Evolutionary conservation across 2,113 vertebrate species (phyloP), one percentile per base, ranked within the genome.

Genomic region (Lethenteron reissneri): DNA sequence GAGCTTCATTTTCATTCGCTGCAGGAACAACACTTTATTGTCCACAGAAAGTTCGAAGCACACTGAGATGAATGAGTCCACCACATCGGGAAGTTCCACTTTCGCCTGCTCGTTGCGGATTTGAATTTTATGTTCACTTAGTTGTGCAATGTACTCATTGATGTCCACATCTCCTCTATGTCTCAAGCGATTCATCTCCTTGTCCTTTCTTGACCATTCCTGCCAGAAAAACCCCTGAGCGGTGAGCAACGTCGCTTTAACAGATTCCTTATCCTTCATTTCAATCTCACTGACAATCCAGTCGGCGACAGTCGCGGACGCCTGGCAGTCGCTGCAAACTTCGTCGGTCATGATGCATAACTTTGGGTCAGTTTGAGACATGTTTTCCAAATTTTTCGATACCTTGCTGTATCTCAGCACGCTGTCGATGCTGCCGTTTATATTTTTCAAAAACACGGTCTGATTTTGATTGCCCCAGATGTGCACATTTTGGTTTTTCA

Each of bases 301-400:
- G 41, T 41, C 41, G 5, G 41, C 41, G 3, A 68, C 11, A 25
- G 10, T 68, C 10, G 2, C n/a, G n/a, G 64, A n/a, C 9, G 64
- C n/a, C 25, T 11, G n/a, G 64, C 25, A n/a, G n/a, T 25, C 64
- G 25, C 10, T 68, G 2, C 64, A 11, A 17, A 25, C n/a, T 8
- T 68, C 64, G 10, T 68, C 10, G 10, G 25, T 68, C 64, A 17
- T 68, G n/a, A 68, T 68, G n/a, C n/a, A 68, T 11, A 41, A 41
- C 6, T 41, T 41, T 41, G 41, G 41, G 41, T 41, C 41, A 41
- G 41, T 41, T 41, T 41, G 41, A 41, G 41, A 41, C 41, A 41
- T 41, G 41, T 69, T 76, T 70, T 80, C 80, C 57, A 83, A 73
- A 69, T 77, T 78, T 19, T 81, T 72, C 72, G 3, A 58, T 70